Evolutionary conservation across 1,140 invertebrate species (phyloP).

Genomic region (Drosophila jambulina): DNA sequence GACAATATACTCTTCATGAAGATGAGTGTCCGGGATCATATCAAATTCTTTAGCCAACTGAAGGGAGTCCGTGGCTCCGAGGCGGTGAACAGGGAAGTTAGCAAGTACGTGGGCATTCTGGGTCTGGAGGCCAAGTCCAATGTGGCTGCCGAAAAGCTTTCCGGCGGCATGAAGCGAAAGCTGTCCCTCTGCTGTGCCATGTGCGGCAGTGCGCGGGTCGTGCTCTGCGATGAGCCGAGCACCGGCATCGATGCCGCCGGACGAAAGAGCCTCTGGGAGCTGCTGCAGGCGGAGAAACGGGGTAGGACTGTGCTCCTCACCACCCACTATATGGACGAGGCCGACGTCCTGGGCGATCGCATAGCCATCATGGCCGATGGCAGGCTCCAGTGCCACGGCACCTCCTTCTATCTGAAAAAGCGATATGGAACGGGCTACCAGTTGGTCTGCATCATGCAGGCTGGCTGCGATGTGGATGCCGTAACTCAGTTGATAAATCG

Average conservation of each 20-base stretch:
- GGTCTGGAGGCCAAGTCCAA: slow-evolving; percentile 87
- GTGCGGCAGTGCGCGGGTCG: slow-evolving; percentile 88
- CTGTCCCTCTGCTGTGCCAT: slow-evolving; percentile 91
- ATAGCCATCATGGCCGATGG: slow-evolving; percentile 95
- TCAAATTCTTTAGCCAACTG: slow-evolving; percentile 93
- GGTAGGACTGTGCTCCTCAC: slow-evolving; percentile 93
- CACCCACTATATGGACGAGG: slow-evolving; percentile 99
- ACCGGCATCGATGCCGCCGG: slow-evolving; percentile 98
- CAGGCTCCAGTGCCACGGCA: slow-evolving; percentile 90
- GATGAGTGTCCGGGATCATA: slow-evolving; percentile 95
- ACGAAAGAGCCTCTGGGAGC: slow-evolving; percentile 94
- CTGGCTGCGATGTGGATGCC: slow-evolving; percentile 35
- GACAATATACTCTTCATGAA: slow-evolving; percentile 97
- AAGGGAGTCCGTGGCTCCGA: slow-evolving; percentile 87
- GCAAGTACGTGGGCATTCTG: slow-evolving; percentile 89
- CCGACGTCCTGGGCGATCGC: slow-evolving; percentile 96
- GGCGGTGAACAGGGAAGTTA: slow-evolving; percentile 87
- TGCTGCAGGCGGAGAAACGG: slow-evolving; percentile 87
- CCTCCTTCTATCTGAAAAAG: slow-evolving; percentile 95
- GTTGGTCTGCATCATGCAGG: slow-evolving; percentile 71
- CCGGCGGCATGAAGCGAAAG: slow-evolving; percentile 95
- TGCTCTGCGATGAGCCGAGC: slow-evolving; percentile 97
- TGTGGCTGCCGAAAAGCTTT: slow-evolving; percentile 87
- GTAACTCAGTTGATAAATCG: slow-evolving; percentile 66
- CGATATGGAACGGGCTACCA: slow-evolving; percentile 88